Evolutionary conservation across 1,140 invertebrate genomes (phyloP), one percentile per base, ranked within the genome.

Genomic region (Lordiphosa clarofinis): DNA sequence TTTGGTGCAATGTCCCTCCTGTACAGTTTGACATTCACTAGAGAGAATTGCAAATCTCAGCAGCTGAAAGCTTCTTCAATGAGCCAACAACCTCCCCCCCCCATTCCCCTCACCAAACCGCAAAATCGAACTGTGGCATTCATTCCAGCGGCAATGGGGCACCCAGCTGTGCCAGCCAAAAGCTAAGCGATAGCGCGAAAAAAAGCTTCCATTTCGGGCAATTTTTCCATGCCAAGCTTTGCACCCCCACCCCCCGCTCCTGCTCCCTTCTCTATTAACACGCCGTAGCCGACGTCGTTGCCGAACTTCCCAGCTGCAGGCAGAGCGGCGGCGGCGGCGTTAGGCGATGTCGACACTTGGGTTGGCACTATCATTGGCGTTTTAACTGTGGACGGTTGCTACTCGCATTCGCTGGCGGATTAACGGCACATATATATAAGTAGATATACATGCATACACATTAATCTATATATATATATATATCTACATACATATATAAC

Each of bases 321-420:
- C 39, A 50, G 63, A 38, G n/a, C n/a, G n/a, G n/a, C n/a, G n/a
- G n/a, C n/a, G n/a, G 56, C 31, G 40, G 43, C 42, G 64, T 44
- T 42, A 13, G 52, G 60, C 56, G 42, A 49, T 44, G 52, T 57
- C 49, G 39, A 49, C 44, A 56, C 19, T 28, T 59, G 56, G 49
- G 53, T 53, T 69, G 69, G 69, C 76, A 88, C 86, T 81, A 81
- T 84, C 87, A 88, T 88, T 88, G 84, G 87, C 87, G 86, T 88
- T 88, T 88, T 79, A 88, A 88, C 87, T 86, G 84, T 88, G 87
- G 79, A 88, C 87, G 87, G 82, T 87, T 86, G 82, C 82, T 87
- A 76, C 62, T 87, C 76, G 76, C 69, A 84, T 46, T 82, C 76
- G 79, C 68, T 79, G 74, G 73, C 73, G 78, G 79, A 84, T 82